phyloP scores from a whole-genome alignment of 2,888 invertebrate species.

The Sinodicranocentrus sp. region DNA sequence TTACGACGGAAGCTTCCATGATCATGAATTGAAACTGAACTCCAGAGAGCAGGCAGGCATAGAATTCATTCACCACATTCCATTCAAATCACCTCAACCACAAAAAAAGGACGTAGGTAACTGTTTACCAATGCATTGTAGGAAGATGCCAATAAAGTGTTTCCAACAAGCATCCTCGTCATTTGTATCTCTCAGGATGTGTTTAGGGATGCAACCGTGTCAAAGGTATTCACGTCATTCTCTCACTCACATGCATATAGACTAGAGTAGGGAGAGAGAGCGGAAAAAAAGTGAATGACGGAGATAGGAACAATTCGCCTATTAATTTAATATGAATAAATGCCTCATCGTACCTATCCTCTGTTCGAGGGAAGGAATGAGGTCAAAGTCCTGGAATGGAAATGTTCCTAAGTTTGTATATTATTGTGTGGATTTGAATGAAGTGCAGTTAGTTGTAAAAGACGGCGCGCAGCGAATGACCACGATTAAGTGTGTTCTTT shows the following conservation, averaged over 20 bases:
- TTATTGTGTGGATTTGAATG: conserved; percentile 1
- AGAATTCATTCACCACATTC: too few relatives aligned
- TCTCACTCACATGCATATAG: neutral
- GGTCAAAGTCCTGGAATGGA: conserved; percentile 55
- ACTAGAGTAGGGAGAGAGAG: too few relatives aligned
- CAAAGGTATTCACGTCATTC: too few relatives aligned
- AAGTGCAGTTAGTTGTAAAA: neutral
- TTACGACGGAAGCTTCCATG: too few relatives aligned
- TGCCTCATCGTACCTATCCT: neutral
- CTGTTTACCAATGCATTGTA: neutral
- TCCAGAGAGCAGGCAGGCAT: too few relatives aligned
- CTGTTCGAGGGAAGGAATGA: conserved; percentile 28
- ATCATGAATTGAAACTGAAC: too few relatives aligned
- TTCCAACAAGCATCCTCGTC: neutral
- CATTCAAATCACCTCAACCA: too few relatives aligned
- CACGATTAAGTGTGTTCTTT: neutral
- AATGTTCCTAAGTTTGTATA: conserved; percentile 13
- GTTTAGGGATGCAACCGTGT: too few relatives aligned
- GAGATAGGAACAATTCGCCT: neutral
- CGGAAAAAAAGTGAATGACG: neutral
- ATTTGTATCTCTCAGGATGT: conserved; percentile 3
- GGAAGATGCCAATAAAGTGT: neutral
- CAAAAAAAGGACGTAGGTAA: too few relatives aligned
- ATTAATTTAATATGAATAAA: conserved; percentile 47
- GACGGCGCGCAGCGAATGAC: neutral